These are phyloP conservation scores for Oncorhynchus clarkii DNA, from an alignment of 2,113 vertebrate genomes.

Conservation along the genomic window DNA sequence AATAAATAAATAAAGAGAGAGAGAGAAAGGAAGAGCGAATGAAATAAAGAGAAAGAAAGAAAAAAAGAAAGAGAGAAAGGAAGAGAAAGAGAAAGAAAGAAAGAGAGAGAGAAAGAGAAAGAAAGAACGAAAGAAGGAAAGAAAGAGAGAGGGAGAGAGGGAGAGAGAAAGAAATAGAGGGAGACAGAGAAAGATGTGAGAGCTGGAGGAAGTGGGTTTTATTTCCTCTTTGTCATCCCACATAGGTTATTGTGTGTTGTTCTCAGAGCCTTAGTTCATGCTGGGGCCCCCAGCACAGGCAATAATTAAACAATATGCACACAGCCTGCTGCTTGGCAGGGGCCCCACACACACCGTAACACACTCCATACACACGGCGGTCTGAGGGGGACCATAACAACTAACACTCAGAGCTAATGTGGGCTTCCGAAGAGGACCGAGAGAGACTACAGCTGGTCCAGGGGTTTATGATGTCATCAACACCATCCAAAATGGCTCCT, in stretches of 20 bases:
- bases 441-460: constrained; percentile 43
- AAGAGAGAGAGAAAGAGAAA: no score
- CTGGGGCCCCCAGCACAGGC: no score
- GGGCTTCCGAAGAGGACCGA: constrained; percentile 35
- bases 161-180: no score
- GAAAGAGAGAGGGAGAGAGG: no score
- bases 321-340: not conserved
- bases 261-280: no score
- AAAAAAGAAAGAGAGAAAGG: no score
- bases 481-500: constrained; percentile 38
- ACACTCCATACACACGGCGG: not conserved
- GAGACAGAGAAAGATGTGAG: no score
- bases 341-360: not conserved
- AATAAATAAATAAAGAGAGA: no score
- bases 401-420: constrained; percentile 33
- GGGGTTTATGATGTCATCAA: constrained; percentile 62
- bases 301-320: constrained; percentile 1
- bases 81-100: fast-evolving
- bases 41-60: fast-evolving
- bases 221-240: no score
- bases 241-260: no score
- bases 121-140: fast-evolving
- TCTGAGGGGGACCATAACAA: constrained; percentile 42
- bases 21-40: no score
- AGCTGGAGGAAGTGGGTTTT: no score